A percentile compares a stretch with the other conserved stretches of the same genome.
Conservation (phyloP, 2,113 vertebrate species). For the Chaenocephalus aceratus region DNA sequence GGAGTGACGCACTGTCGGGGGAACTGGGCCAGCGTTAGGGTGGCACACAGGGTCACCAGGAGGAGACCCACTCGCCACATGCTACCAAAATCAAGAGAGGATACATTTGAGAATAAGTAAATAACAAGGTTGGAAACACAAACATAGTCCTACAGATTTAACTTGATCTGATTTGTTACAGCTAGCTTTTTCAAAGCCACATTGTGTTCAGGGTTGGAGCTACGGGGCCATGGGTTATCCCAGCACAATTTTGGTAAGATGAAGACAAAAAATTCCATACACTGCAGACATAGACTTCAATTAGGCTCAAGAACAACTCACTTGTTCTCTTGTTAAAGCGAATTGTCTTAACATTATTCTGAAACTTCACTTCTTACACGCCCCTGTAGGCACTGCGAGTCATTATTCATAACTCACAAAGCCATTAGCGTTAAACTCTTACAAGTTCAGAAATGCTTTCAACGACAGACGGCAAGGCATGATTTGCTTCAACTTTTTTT, state of each 20-base stretch:
- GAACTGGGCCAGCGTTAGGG: conserved; percentile 85
- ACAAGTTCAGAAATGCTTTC: conserved; percentile 61
- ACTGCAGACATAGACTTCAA: conserved; percentile 19
- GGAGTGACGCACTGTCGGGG: conserved; percentile 88
- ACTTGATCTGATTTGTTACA: conserved; percentile 9
- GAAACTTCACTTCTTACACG: conserved; percentile 50
- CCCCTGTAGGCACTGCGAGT: conserved; percentile 53
- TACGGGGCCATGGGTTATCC: background rate
- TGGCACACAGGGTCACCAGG: conserved; percentile 59
- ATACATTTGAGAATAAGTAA: conserved; percentile 3
- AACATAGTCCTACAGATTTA: background rate
- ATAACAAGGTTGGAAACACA: conserved; percentile 10
- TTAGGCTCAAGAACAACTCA: conserved; percentile 32
- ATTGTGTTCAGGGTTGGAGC: conserved; percentile 14
- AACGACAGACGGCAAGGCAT: conserved; percentile 48
- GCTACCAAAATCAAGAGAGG: conserved; percentile 36
- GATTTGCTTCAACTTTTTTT: conserved; percentile 38
- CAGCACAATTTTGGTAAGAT: conserved; percentile 5
- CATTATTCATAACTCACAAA: conserved; percentile 75
- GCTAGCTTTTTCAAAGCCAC: conserved; percentile 31
- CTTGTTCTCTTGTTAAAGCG: conserved; percentile 52
- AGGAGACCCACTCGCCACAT: conserved; percentile 56
- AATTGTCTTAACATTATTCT: conserved; percentile 39
- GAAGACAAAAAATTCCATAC: conserved; percentile 15
- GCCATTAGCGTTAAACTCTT: conserved; percentile 69